Evolutionary conservation across 2,888 invertebrate genomes (phyloP).

Genomic region (Stegophylla sp.): DNA sequence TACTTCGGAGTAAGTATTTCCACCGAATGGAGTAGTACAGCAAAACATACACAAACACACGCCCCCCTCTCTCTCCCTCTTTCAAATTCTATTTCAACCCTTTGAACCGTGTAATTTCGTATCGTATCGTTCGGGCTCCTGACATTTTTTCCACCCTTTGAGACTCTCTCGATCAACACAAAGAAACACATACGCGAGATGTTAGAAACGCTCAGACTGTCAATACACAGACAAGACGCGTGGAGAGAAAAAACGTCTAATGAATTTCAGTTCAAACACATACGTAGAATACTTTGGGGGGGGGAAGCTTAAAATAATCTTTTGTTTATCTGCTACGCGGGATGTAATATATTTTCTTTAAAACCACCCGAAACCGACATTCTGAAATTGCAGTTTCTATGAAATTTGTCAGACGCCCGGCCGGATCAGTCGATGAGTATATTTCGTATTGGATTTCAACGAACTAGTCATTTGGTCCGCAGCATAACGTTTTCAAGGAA

Average conservation of each 20-base stretch:
- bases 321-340: conserved; percentile 1
- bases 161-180: conserved; percentile 35
- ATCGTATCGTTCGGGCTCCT: conserved; percentile 24
- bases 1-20: neutral
- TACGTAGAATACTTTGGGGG: neutral
- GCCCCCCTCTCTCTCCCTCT: neutral
- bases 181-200: conserved; percentile 35
- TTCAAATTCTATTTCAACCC: conserved; percentile 2
- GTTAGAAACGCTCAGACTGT: conserved; percentile 28
- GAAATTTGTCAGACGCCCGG: neutral
- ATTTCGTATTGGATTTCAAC: neutral
- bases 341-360: conserved; percentile 19
- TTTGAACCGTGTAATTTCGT: conserved; percentile 50
- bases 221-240: neutral
- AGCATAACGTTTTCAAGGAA: neutral
- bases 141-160: conserved; percentile 10
- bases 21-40: neutral
- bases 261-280: conserved; percentile 24
- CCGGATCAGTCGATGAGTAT: neutral
- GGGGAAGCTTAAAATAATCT: conserved; percentile 27
- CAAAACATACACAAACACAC: conserved; percentile 13
- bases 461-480: neutral
- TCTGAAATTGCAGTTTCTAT: neutral
- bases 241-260: conserved; percentile 9
- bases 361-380: neutral